Conservation (phyloP, 2,113 vertebrate genomes). For the Cephalopterus ornatus region DNA sequence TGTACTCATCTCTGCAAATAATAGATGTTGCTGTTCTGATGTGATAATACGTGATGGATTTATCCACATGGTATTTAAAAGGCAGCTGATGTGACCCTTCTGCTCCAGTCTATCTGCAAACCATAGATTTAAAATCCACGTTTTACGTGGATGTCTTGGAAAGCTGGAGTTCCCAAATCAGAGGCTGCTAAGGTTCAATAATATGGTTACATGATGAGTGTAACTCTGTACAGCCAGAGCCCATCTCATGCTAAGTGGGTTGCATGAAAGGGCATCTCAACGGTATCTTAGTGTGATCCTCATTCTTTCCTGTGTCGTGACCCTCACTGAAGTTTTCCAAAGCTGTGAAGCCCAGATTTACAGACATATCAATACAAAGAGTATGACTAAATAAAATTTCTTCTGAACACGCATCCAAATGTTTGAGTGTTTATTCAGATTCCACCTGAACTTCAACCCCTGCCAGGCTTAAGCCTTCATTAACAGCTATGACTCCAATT, state of each 20-base stretch:
- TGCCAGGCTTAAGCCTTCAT: neutral
- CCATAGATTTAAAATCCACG: neutral
- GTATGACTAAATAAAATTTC: neutral
- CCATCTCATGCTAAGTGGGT: neutral
- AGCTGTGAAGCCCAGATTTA: neutral
- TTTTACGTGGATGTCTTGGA: neutral
- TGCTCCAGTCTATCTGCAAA: neutral
- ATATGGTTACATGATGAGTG: neutral
- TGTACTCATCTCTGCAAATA: conserved; percentile 14
- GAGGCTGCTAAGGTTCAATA: neutral
- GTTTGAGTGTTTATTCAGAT: neutral
- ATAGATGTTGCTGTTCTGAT: conserved; percentile 1
- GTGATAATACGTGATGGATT: conserved; percentile 22
- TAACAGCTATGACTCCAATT: neutral
- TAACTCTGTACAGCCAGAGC: neutral
- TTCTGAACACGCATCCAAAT: neutral
- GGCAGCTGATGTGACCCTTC: neutral
- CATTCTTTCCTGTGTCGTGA: neutral
- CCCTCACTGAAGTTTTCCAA: neutral
- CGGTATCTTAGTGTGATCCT: neutral
- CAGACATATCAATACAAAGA: neutral
- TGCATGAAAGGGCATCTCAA: neutral
- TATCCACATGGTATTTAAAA: conserved; percentile 11
- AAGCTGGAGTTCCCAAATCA: conserved; percentile 12
- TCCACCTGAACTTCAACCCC: neutral